Base-by-base conservation (phyloP, 2,113 vertebrate genomes). In the Neotragus pygmaeus region DNA sequence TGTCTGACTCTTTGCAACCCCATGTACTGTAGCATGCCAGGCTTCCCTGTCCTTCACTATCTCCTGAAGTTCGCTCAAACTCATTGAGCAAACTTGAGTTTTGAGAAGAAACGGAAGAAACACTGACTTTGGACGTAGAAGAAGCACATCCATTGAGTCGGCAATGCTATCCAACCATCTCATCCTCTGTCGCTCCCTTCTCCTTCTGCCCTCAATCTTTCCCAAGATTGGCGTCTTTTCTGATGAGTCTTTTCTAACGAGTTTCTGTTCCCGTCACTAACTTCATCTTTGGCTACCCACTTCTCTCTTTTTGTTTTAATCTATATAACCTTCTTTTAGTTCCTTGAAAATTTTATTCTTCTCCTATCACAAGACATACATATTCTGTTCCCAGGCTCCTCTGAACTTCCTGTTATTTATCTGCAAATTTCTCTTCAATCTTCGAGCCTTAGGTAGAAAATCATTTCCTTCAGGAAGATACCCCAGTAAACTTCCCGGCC, bases 111-210 rank as follows among this genome's bases (percentile, higher is more conserved):
- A n/a, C n/a, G n/a, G n/a, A n/a, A n/a, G n/a, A n/a, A n/a, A n/a
- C n/a, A n/a, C n/a, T n/a, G n/a, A n/a, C n/a, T n/a, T n/a, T n/a
- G n/a, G n/a, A n/a, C n/a, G n/a, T n/a, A n/a, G n/a, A n/a, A n/a
- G n/a, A n/a, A n/a, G n/a, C 36, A 27, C 4, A 6, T 27, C 39
- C 3, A 0, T 27, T 43, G 36, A 43, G 39, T 75, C 0, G 6
- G 39, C 1, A 6, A 43, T 75, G 70, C 70, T 23, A 75, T 27
- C 70, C 39, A 75, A 75, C 12, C 70, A 27, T 27, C 39, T 43
- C 39, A 43, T 75, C 70, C 39, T 27, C 39, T 75, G 39, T 75
- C 43, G 39, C 39, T 43, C 39, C 23, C 23, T 43, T 75, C 70
- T 75, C 39, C 39, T 43, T 39, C 39, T 75, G 70, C 70, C 70